Conservation (phyloP, 2,888 invertebrate genomes). For the Xylophagus ater region DNA sequence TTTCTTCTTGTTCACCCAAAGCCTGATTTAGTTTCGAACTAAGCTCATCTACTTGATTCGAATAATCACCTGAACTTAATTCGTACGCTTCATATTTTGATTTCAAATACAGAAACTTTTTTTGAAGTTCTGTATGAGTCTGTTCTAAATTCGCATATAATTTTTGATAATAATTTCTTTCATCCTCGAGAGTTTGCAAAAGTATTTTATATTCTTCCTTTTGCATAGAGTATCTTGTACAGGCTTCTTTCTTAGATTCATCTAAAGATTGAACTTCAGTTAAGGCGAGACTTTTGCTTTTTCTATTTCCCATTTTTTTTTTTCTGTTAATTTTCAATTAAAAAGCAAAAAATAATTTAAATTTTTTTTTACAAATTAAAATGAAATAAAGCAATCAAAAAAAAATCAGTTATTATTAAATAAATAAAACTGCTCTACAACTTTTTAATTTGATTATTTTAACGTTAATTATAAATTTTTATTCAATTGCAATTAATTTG, state of each 20-base stretch:
- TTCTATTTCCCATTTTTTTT: constrained; percentile 2
- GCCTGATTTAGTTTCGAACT: constrained; percentile 5
- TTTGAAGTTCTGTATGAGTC: constrained; percentile 6
- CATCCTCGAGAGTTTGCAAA: neutral
- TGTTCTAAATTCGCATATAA: constrained; percentile 6
- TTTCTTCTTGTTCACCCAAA: constrained; percentile 4
- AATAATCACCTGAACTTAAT: constrained; percentile 9
- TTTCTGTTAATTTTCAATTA: neutral
- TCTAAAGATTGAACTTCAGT: neutral
- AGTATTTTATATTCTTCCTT: neutral
- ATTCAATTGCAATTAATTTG: too few relatives aligned
- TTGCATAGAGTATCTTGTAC: neutral
- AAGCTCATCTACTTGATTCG: constrained; percentile 3
- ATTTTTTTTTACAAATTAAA: too few relatives aligned
- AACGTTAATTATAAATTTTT: too few relatives aligned
- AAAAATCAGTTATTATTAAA: too few relatives aligned
- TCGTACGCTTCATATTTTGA: constrained; percentile 7
- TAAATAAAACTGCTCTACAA: too few relatives aligned
- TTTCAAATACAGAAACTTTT: constrained; percentile 10
- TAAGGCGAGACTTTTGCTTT: neutral
- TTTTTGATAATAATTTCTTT: constrained; percentile 1
- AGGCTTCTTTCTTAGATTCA: neutral
- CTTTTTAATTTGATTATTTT: too few relatives aligned
- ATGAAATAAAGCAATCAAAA: too few relatives aligned
- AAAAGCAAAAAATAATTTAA: too few relatives aligned